Evolutionary conservation across 2,888 invertebrate genomes (phyloP).

Genomic region (Augochlorella aurata): DNA sequence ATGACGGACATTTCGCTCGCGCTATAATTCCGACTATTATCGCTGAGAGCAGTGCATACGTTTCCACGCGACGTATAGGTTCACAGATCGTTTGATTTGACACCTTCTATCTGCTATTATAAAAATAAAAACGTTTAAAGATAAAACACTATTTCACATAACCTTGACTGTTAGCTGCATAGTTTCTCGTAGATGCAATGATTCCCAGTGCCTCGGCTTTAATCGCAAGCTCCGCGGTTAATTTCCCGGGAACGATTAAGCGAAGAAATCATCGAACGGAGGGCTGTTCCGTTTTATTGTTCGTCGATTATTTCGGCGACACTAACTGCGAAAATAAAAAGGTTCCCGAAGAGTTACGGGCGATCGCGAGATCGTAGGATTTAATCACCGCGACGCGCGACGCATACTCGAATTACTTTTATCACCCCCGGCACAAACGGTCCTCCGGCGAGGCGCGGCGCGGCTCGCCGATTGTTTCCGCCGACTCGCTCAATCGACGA

Average conservation of each 20-base stretch:
- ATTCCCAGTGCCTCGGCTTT: background rate
- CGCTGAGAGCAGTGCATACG: background rate
- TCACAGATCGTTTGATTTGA: too few species aligned
- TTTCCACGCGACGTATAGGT: background rate
- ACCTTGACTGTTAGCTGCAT: too few species aligned
- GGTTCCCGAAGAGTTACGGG: background rate
- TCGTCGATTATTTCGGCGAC: constrained; percentile 30
- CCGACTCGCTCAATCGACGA: constrained; percentile 8
- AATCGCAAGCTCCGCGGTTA: background rate
- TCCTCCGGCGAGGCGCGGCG: constrained; percentile 5
- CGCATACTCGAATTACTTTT: constrained; percentile 10
- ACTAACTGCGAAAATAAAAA: background rate
- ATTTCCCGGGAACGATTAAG: constrained; percentile 15
- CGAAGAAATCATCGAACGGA: background rate
- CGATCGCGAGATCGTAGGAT: constrained; percentile 7
- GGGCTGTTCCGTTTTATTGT: constrained; percentile 27
- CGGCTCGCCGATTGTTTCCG: constrained; percentile 32
- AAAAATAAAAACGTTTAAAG: too few species aligned
- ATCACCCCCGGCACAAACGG: constrained; percentile 25
- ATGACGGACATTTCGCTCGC: background rate
- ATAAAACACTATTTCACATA: too few species aligned
- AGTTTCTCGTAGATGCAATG: too few species aligned
- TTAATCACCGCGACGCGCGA: constrained; percentile 12
- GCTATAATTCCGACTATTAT: background rate
- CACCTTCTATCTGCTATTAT: too few species aligned